Percentiles rank a stretch among this genome's conserved stretches.
Evolutionary conservation across 1,140 invertebrate genomes (phyloP).

Genomic region (Stegodyphus dumicola): DNA sequence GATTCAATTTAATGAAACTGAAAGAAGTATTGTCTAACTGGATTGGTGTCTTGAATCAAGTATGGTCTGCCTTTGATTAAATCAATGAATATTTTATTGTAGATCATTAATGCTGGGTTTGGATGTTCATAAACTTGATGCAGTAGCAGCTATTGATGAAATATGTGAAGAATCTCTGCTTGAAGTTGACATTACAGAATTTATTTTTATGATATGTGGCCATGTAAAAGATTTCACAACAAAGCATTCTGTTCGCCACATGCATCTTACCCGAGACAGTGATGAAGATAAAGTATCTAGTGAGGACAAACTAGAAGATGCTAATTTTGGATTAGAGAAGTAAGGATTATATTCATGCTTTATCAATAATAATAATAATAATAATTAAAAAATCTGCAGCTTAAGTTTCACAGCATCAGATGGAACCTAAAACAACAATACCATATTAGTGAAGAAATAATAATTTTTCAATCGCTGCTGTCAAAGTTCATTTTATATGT

Average conservation of each 20-base stretch:
- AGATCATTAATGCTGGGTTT: conserved; percentile 75
- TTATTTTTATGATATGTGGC: conserved; percentile 73
- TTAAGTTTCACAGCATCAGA: neutral
- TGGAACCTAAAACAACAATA: neutral
- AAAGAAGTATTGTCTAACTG: neutral
- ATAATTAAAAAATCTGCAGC: too few species aligned
- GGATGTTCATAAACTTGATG: conserved; percentile 74
- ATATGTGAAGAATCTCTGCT: conserved; percentile 78
- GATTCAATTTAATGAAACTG: too few species aligned
- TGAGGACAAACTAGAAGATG: too few species aligned
- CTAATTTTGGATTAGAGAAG: too few species aligned
- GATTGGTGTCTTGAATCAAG: conserved; percentile 69
- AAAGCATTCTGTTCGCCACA: conserved; percentile 62
- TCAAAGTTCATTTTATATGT: neutral
- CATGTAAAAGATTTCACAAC: conserved; percentile 71
- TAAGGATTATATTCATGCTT: too few species aligned
- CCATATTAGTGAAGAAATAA: neutral
- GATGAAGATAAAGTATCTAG: neutral
- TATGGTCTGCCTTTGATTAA: neutral
- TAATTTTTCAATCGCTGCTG: neutral
- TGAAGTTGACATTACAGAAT: conserved; percentile 79
- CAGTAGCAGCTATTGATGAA: conserved; percentile 78
- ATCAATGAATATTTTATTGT: conserved; percentile 71
- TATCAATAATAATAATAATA: too few species aligned
- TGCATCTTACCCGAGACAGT: conserved; percentile 36